A percentile compares a stretch with the other conserved stretches of the same genome.
phyloP scores from a whole-genome alignment of 2,888 invertebrate genomes.

The Cyaniris semiargus region DNA sequence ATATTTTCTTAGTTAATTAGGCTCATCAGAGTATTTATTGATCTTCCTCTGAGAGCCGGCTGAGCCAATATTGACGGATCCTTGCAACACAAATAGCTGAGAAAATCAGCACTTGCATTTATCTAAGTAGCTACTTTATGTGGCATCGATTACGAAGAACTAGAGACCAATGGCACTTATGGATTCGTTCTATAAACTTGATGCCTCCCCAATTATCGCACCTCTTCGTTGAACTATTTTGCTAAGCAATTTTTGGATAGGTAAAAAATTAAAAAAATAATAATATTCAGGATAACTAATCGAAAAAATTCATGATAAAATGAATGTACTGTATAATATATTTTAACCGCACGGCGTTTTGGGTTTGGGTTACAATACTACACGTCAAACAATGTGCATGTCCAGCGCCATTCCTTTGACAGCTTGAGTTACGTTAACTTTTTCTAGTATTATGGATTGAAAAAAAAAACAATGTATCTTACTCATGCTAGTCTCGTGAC shows the following conservation, averaged over 20 bases:
- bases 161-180: neutral
- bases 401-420: too few species aligned
- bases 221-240: too few species aligned
- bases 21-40: neutral
- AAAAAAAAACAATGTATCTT: neutral
- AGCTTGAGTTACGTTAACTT: too few species aligned
- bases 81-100: neutral
- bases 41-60: conserved; percentile 10
- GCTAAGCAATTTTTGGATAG: too few species aligned
- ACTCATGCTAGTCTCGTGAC: neutral
- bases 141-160: neutral
- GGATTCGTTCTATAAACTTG: neutral
- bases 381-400: too few species aligned
- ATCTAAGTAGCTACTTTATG: neutral
- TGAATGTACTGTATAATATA: too few species aligned
- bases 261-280: too few species aligned
- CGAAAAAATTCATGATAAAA: too few species aligned
- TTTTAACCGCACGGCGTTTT: too few species aligned
- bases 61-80: conserved; percentile 10
- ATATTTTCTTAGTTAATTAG: conserved; percentile 1
- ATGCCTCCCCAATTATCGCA: neutral
- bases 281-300: too few species aligned
- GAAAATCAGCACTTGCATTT: neutral
- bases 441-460: too few species aligned
- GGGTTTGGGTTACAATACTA: too few species aligned